These are phyloP conservation scores for Drosophila nigricruria DNA, from an alignment of 2,888 invertebrate genomes.

Conservation along the genomic window DNA sequence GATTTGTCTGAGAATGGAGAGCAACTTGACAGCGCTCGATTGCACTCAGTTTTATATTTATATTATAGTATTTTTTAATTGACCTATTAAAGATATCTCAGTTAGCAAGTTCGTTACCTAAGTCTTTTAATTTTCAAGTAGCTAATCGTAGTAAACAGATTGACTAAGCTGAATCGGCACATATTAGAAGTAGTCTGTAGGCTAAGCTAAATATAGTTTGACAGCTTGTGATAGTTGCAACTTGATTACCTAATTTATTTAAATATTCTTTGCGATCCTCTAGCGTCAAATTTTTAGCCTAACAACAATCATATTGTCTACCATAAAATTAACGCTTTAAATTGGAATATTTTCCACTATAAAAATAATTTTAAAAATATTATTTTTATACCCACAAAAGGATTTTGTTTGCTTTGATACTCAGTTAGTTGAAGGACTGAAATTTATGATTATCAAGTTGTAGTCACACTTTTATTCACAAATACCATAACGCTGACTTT, in stretches of 20 bases:
- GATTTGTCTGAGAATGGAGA: background rate
- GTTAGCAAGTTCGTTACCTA: constrained; percentile 74
- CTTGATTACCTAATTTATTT: background rate
- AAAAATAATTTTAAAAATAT: background rate
- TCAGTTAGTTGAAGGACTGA: constrained; percentile 5
- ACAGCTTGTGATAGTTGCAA: background rate
- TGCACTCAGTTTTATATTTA: background rate
- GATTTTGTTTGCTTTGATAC: background rate
- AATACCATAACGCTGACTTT: background rate
- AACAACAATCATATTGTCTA: no score
- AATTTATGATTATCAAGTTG: no score
- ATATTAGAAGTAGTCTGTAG: background rate
- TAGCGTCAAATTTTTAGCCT: background rate
- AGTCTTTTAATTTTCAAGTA: constrained; percentile 60
- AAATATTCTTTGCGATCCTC: background rate
- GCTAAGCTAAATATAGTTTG: background rate
- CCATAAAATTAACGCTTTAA: background rate
- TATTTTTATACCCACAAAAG: background rate
- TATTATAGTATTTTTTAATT: background rate
- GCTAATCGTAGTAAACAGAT: background rate
- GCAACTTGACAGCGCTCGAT: background rate
- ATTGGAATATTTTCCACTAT: background rate
- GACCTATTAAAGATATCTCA: background rate
- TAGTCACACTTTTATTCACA: background rate
- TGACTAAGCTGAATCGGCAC: background rate